A percentile compares a stretch with the other conserved stretches of the same genome.
Conservation (phyloP, 2,113 vertebrate genomes). For the Nestor notabilis region DNA sequence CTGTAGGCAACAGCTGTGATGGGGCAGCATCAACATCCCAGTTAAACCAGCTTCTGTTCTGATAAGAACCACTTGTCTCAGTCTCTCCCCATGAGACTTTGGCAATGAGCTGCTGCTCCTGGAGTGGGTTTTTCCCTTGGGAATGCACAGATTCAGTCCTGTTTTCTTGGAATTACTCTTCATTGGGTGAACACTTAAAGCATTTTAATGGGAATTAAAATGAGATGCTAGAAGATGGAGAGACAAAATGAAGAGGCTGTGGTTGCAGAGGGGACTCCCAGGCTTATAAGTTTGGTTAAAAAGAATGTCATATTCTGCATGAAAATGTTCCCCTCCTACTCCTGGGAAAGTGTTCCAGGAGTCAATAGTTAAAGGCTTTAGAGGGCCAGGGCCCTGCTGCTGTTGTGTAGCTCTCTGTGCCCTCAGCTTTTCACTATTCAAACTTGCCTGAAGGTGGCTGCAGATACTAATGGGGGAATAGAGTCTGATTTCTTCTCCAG, state of each 20-base stretch:
- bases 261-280: background rate
- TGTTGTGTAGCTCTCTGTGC: background rate
- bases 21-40: background rate
- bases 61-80: background rate
- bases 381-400: background rate
- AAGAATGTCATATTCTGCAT: background rate
- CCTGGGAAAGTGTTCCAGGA: background rate
- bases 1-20: background rate
- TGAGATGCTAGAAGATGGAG: background rate
- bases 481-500: background rate
- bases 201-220: background rate
- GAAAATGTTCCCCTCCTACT: background rate
- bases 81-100: background rate
- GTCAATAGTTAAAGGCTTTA: background rate
- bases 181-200: background rate
- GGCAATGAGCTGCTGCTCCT: background rate
- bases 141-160: background rate
- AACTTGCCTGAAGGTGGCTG: accelerated
- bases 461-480: background rate
- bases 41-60: background rate
- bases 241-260: background rate
- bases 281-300: background rate
- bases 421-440: background rate
- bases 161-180: background rate
- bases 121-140: background rate